Percentiles rank a stretch among this genome's conserved stretches.
Evolutionary conservation across 2,888 invertebrate species (phyloP).

Genomic region (Dendrolimus pini): DNA sequence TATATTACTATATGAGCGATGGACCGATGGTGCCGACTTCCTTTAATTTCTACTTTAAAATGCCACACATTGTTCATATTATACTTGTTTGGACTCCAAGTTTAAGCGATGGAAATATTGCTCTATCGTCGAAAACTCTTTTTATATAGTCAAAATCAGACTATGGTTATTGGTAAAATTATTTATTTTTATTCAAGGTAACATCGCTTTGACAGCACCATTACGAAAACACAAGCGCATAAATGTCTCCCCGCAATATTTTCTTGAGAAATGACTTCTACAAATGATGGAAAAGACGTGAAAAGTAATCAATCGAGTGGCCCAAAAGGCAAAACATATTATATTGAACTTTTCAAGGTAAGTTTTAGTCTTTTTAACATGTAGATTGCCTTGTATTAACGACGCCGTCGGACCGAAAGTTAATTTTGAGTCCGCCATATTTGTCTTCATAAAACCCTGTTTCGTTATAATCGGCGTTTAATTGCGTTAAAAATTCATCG

Average conservation of each 20-base stretch:
- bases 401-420: constrained; percentile 67
- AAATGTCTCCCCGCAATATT: constrained; percentile 76
- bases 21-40: too few relatives aligned
- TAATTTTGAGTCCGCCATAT: constrained; percentile 70
- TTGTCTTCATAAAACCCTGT: constrained; percentile 65
- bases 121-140: too few relatives aligned
- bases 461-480: constrained; percentile 31
- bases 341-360: constrained; percentile 71
- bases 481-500: not conserved
- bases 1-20: too few relatives aligned
- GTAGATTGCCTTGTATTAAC: constrained; percentile 27
- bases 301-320: constrained; percentile 67
- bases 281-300: constrained; percentile 75
- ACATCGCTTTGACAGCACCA: constrained; percentile 68
- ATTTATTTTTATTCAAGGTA: constrained; percentile 17
- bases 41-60: too few relatives aligned
- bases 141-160: too few relatives aligned
- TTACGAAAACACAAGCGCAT: constrained; percentile 75
- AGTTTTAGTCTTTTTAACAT: constrained; percentile 41
- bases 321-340: constrained; percentile 68
- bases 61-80: too few relatives aligned
- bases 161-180: too few relatives aligned
- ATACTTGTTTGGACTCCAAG: too few relatives aligned
- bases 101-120: too few relatives aligned
- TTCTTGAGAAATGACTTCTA: constrained; percentile 77